Conservation (phyloP, 2,888 invertebrate species). For the Melinaea marsaeus region DNA sequence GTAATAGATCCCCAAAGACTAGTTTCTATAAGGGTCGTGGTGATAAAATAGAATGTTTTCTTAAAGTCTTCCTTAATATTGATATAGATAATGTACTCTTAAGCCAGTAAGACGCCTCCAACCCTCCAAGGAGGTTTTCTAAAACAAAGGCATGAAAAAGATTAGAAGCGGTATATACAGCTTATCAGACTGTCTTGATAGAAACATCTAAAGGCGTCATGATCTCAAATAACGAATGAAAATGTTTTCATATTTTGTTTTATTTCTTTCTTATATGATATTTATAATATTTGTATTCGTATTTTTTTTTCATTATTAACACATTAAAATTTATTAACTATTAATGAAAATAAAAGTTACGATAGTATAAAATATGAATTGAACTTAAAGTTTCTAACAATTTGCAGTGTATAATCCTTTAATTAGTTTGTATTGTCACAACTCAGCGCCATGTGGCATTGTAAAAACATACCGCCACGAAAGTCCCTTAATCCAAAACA, state of each 20-base stretch:
- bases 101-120: conserved; percentile 45
- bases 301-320: background rate
- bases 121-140: conserved; percentile 56
- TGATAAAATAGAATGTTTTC: conserved; percentile 66
- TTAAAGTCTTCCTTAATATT: conserved; percentile 62
- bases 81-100: conserved; percentile 69
- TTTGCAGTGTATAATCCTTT: conserved; percentile 5
- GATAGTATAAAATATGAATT: background rate
- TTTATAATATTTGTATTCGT: background rate
- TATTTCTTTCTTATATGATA: background rate
- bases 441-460: conserved; percentile 61
- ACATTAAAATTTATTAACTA: background rate
- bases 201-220: conserved; percentile 47
- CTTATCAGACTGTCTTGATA: conserved; percentile 47
- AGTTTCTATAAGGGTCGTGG: conserved; percentile 66
- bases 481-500: conserved; percentile 63
- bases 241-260: conserved; percentile 13
- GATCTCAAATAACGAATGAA: conserved; percentile 31
- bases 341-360: background rate
- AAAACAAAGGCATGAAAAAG: conserved; percentile 64
- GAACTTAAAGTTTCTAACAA: background rate
- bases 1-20: conserved; percentile 65
- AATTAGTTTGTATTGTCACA: conserved; percentile 7
- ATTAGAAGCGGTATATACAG: conserved; percentile 57
- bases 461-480: conserved; percentile 63